Conservation (phyloP, 2,797 vertebrate species). For the Mormyrus proboscirostris region DNA sequence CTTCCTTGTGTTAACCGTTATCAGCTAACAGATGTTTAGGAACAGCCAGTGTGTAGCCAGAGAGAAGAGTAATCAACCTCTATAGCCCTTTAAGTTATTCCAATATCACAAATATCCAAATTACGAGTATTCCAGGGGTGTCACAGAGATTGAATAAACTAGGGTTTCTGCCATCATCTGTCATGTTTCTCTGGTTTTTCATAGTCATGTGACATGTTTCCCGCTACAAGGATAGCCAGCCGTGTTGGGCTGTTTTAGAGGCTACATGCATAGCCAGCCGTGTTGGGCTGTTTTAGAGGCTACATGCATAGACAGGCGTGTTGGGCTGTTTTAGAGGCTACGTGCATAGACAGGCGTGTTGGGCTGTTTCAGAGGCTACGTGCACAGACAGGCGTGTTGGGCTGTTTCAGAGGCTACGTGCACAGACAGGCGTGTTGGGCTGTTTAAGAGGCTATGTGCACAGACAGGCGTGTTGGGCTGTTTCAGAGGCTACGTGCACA, state of each 20-base stretch:
- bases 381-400: neutral
- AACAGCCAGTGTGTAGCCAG: neutral
- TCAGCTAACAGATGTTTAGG: neutral
- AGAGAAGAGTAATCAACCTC: neutral
- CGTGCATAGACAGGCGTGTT: neutral
- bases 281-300: neutral
- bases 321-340: neutral
- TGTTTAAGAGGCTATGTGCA: neutral
- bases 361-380: neutral
- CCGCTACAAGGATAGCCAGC: neutral
- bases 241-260: neutral
- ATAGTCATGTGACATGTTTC: neutral
- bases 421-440: neutral
- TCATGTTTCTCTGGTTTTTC: neutral
- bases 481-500: conserved; percentile 20
- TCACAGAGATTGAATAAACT: neutral
- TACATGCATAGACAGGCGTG: neutral
- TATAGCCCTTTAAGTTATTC: neutral
- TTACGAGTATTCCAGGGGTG: neutral
- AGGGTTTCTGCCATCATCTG: neutral
- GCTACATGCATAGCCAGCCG: neutral
- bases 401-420: neutral
- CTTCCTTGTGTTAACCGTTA: neutral
- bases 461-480: neutral
- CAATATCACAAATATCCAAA: neutral